These are phyloP conservation scores for Drosophila ohnishii DNA, from an alignment of 1,140 invertebrate species.

Conservation along the genomic window DNA sequence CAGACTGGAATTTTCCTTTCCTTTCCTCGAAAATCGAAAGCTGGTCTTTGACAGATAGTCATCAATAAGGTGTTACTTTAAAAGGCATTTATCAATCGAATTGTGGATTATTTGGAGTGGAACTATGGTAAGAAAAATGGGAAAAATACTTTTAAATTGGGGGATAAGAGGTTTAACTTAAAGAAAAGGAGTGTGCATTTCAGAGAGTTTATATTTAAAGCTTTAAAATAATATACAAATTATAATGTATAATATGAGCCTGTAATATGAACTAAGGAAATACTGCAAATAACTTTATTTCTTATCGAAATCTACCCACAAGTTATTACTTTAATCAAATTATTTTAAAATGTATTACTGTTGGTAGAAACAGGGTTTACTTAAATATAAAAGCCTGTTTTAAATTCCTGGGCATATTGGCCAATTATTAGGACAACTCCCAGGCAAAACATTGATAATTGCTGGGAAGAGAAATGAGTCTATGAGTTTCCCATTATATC, in stretches of 20 bases:
- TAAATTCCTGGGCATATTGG: background rate
- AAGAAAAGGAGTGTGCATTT: background rate
- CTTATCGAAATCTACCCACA: background rate
- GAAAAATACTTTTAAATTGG: background rate
- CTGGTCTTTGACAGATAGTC: conserved; percentile 8
- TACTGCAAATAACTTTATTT: no score
- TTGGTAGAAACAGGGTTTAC: background rate
- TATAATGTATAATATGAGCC: no score
- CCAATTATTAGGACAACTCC: background rate
- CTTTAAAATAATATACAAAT: no score
- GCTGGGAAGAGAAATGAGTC: background rate
- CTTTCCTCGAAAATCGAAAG: background rate
- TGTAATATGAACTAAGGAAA: no score
- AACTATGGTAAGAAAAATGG: background rate
- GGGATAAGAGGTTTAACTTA: background rate
- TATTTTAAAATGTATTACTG: background rate
- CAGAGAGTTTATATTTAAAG: no score
- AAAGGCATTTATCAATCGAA: background rate
- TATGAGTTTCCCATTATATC: background rate
- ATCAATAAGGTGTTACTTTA: conserved; percentile 22
- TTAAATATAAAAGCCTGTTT: background rate
- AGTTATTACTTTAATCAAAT: background rate
- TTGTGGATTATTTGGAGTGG: background rate
- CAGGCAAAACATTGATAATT: background rate
- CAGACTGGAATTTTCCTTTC: conserved; percentile 6